These are phyloP conservation scores for Neelides folsomi DNA, from an alignment of 2,888 invertebrate species.

Conservation along the genomic window DNA sequence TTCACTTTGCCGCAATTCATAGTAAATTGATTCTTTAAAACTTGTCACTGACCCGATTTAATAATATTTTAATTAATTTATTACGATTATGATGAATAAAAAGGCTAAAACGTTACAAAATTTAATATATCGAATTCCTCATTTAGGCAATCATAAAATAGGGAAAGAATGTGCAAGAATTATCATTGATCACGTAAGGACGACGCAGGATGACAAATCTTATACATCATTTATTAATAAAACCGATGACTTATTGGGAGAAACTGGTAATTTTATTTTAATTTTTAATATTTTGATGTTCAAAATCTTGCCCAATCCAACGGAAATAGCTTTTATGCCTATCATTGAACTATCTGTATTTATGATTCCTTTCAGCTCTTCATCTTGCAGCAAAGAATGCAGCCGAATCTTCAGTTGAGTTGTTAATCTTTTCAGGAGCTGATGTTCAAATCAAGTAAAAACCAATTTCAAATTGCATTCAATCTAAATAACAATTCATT, in stretches of 20 bases:
- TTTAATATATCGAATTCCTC: background rate
- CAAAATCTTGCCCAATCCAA: no score
- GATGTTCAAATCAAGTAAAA: slow-evolving; percentile 20
- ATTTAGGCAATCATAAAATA: slow-evolving; percentile 12
- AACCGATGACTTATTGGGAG: slow-evolving; percentile 5
- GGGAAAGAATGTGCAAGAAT: slow-evolving; percentile 10
- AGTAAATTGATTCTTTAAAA: slow-evolving; percentile 10
- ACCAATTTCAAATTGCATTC: background rate
- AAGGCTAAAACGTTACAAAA: background rate
- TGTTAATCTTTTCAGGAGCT: slow-evolving; percentile 13
- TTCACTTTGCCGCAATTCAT: slow-evolving; percentile 13
- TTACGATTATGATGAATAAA: no score
- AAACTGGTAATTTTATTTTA: slow-evolving; percentile 8
- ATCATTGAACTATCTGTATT: background rate
- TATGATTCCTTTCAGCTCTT: slow-evolving; percentile 8
- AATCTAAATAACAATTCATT: no score
- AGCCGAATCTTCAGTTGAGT: slow-evolving; percentile 10
- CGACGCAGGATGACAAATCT: background rate
- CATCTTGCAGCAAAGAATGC: slow-evolving; percentile 16
- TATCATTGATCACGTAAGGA: slow-evolving; percentile 5
- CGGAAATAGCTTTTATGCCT: background rate
- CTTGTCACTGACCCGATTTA: no score
- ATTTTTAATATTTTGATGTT: no score
- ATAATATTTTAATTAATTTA: no score
- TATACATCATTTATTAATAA: background rate